Percentiles rank a stretch among this genome's conserved stretches.
These are phyloP conservation scores for Phortica magna DNA, from an alignment of 2,888 invertebrate species.

Conservation along the genomic window DNA sequence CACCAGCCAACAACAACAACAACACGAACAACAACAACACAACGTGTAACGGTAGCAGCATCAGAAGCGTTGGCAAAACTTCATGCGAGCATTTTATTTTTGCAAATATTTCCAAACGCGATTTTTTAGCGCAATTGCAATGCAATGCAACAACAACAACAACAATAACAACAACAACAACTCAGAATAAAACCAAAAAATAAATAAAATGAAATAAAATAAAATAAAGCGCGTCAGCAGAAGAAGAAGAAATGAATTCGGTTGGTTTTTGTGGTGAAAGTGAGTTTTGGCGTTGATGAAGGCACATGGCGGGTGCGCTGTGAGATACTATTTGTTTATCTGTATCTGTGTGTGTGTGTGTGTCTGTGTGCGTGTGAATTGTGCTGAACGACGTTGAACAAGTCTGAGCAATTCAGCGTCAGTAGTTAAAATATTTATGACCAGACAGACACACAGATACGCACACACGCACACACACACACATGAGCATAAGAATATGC, in stretches of 20 bases:
- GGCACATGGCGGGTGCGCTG: background rate
- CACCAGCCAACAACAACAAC: too few species aligned
- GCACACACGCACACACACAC: background rate
- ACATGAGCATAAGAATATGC: background rate
- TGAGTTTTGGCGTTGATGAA: background rate
- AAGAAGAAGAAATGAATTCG: constrained; percentile 4
- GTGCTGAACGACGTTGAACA: background rate
- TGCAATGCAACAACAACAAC: constrained; percentile 2
- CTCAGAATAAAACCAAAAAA: background rate
- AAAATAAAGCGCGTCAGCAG: background rate
- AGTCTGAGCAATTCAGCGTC: background rate
- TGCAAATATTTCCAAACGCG: constrained; percentile 65
- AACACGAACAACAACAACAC: background rate
- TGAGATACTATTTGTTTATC: background rate
- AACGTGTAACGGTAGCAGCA: constrained; percentile 39
- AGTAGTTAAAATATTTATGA: constrained; percentile 67
- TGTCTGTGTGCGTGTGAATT: constrained; percentile 27
- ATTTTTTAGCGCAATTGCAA: constrained; percentile 54
- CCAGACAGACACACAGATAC: constrained; percentile 29
- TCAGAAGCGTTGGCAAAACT: constrained; percentile 56
- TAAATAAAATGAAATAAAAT: background rate
- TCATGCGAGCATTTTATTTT: constrained; percentile 58
- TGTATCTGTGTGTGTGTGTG: constrained; percentile 19
- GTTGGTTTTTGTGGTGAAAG: constrained; percentile 19
- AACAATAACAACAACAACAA: background rate